Evolutionary conservation across 1,140 invertebrate species (phyloP).

Genomic region (Drosophila bipectinata): DNA sequence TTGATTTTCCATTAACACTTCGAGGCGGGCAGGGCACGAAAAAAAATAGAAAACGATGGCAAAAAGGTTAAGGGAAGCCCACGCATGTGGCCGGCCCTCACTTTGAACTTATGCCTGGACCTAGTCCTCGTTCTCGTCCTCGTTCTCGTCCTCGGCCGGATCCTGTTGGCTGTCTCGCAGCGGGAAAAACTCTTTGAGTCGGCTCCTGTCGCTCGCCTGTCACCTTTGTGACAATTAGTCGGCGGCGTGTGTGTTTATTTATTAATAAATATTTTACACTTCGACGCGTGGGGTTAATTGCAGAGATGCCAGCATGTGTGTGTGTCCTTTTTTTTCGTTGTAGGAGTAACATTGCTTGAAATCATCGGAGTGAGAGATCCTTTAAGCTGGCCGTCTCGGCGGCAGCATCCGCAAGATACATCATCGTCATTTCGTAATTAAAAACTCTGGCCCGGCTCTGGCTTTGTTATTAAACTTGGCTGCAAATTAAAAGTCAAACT

Average conservation of each 20-base stretch:
- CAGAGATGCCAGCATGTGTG: slow-evolving; percentile 24
- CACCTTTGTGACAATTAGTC: slow-evolving; percentile 80
- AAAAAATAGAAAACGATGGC: slow-evolving; percentile 20
- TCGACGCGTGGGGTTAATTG: slow-evolving; percentile 76
- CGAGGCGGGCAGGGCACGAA: slow-evolving; percentile 43
- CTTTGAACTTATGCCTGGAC: slow-evolving; percentile 74
- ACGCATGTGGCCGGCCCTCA: slow-evolving; percentile 60
- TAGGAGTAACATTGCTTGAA: neutral
- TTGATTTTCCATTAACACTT: slow-evolving; percentile 82
- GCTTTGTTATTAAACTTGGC: slow-evolving; percentile 67
- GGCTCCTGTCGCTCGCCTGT: slow-evolving; percentile 20
- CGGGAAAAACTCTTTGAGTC: slow-evolving; percentile 66
- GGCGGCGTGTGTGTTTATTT: slow-evolving; percentile 67
- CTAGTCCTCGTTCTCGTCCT: slow-evolving; percentile 12
- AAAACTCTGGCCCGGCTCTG: slow-evolving; percentile 31
- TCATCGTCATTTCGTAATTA: slow-evolving; percentile 60
- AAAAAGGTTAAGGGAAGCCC: slow-evolving; percentile 35
- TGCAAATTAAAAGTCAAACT: slow-evolving; percentile 82
- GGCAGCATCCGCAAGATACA: slow-evolving; percentile 22
- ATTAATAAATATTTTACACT: slow-evolving; percentile 81
- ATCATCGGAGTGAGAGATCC: slow-evolving; percentile 33
- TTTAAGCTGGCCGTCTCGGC: slow-evolving; percentile 39
- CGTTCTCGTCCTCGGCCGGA: slow-evolving; percentile 12
- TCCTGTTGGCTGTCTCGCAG: slow-evolving; percentile 58
- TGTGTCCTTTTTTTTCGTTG: neutral